Evolutionary conservation across 1,140 invertebrate species (phyloP).

Genomic region (Meloidogyne exigua): DNA sequence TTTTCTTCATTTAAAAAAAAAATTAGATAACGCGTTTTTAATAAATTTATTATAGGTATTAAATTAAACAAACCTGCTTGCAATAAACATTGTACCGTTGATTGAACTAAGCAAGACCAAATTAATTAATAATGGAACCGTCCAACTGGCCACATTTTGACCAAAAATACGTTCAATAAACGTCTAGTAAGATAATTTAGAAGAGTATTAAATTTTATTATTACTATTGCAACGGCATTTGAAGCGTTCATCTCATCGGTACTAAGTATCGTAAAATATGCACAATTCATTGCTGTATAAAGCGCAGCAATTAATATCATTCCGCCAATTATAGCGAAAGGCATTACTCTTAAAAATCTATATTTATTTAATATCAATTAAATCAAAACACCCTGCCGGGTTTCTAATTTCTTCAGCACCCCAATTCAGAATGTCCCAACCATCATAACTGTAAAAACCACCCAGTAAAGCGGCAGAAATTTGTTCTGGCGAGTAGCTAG

Average conservation of each 20-base stretch:
- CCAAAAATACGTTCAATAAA: slow-evolving; percentile 51
- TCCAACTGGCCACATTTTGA: slow-evolving; percentile 47
- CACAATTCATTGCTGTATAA: slow-evolving; percentile 49
- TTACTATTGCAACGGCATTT: slow-evolving; percentile 46
- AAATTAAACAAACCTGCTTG: slow-evolving; percentile 26
- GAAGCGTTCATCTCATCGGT: slow-evolving; percentile 39
- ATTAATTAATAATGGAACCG: slow-evolving; percentile 56
- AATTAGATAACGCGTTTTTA: too few relatives aligned
- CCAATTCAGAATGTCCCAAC: slow-evolving; percentile 57
- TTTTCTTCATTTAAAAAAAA: too few relatives aligned
- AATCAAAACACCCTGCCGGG: slow-evolving; percentile 32
- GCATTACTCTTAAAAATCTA: slow-evolving; percentile 42
- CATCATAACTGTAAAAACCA: slow-evolving; percentile 48
- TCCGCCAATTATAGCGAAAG: slow-evolving; percentile 51
- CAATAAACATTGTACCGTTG: slow-evolving; percentile 59
- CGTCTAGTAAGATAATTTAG: not conserved
- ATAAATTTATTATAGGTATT: too few relatives aligned
- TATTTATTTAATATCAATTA: too few relatives aligned
- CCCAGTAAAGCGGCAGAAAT: slow-evolving; percentile 46
- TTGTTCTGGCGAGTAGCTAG: slow-evolving; percentile 15
- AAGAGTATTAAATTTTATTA: not conserved
- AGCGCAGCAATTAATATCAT: slow-evolving; percentile 44
- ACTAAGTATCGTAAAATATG: slow-evolving; percentile 47
- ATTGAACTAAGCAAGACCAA: slow-evolving; percentile 57
- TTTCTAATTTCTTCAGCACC: slow-evolving; percentile 52